These are phyloP conservation scores for Pteromalus puparum DNA, from an alignment of 1,140 invertebrate genomes.

Conservation along the genomic window DNA sequence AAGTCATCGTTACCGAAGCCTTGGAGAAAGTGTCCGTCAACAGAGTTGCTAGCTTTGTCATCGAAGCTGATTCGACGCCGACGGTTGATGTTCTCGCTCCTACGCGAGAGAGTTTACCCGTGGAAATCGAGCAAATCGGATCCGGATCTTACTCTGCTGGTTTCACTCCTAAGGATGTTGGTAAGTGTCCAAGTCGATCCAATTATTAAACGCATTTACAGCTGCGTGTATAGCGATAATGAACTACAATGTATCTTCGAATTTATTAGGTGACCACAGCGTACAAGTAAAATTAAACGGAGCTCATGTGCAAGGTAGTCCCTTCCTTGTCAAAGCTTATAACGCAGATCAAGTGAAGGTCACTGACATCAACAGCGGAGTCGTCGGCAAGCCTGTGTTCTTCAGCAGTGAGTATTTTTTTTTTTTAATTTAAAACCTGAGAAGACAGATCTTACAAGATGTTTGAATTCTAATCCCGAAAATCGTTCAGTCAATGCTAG, in stretches of 20 bases:
- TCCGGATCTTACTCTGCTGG: constrained; percentile 78
- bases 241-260: not conserved
- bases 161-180: constrained; percentile 93
- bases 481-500: constrained; percentile 84
- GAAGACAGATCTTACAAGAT: not conserved
- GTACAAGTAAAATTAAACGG: constrained; percentile 91
- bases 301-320: constrained; percentile 93
- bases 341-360: constrained; percentile 94
- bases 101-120: constrained; percentile 81
- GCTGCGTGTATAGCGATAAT: too few species aligned
- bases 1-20: constrained; percentile 82
- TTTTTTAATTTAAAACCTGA: not conserved
- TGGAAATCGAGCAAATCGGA: constrained; percentile 77
- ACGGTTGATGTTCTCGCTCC: constrained; percentile 88
- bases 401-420: constrained; percentile 89
- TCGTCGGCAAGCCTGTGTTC: constrained; percentile 93
- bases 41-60: constrained; percentile 86
- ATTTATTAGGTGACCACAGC: constrained; percentile 86
- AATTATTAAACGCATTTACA: constrained; percentile 9
- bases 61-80: constrained; percentile 85
- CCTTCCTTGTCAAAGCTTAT: constrained; percentile 96
- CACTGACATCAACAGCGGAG: constrained; percentile 91
- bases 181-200: constrained; percentile 70
- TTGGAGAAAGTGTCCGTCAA: constrained; percentile 96
- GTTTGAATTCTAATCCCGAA: not conserved